Percentiles rank a stretch among this genome's conserved stretches.
phyloP scores from a whole-genome alignment of 2,797 vertebrate genomes.

The Phataginus tetradactyla region DNA sequence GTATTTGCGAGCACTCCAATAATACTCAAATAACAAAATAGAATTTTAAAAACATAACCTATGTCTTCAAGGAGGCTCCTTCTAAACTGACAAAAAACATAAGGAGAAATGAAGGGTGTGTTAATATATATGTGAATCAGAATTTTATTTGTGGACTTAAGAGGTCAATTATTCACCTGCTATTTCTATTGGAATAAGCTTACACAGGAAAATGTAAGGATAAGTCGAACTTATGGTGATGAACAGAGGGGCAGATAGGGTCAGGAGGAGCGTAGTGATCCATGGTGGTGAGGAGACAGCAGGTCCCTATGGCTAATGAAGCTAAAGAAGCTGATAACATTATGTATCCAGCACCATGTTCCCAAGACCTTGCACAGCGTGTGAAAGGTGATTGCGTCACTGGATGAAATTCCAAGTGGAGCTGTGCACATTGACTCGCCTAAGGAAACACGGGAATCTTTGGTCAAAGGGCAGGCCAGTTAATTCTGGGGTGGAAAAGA shows the following conservation, averaged over 20 bases:
- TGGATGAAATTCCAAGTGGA: conserved; percentile 15
- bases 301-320: conserved; percentile 59
- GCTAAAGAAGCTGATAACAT: conserved; percentile 29
- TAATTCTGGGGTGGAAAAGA: conserved; percentile 10
- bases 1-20: background rate
- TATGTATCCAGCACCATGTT: conserved; percentile 16
- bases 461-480: background rate
- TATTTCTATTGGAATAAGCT: conserved; percentile 73
- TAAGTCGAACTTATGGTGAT: conserved; percentile 71
- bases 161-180: conserved; percentile 69
- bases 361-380: conserved; percentile 25
- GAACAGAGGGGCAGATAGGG: conserved; percentile 31
- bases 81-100: background rate
- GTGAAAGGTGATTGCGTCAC: conserved; percentile 25
- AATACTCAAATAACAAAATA: background rate
- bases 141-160: conserved; percentile 68
- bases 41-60: background rate
- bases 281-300: conserved; percentile 4
- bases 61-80: background rate
- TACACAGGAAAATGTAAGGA: conserved; percentile 60
- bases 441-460: conserved; percentile 5
- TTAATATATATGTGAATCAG: conserved; percentile 15
- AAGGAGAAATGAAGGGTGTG: conserved; percentile 69
- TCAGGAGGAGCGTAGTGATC: conserved; percentile 45
- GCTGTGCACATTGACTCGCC: background rate